Conservation (phyloP, 2,113 vertebrate genomes). For the Archilochus colubris region DNA sequence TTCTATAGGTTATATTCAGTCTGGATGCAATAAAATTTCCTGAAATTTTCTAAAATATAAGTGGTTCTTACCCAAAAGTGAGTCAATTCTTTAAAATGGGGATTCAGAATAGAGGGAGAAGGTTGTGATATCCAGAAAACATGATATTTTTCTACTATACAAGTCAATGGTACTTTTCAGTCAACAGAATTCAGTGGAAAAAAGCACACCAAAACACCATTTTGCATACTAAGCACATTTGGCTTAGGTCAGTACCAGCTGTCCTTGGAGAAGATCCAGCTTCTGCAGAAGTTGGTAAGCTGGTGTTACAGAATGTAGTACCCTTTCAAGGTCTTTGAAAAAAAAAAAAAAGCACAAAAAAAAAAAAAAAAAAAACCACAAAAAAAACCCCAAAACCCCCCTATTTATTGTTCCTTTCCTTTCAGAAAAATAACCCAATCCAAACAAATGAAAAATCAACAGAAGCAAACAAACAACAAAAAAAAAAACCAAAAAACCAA, state of each 20-base stretch:
- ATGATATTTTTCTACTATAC: neutral
- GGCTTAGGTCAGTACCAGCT: neutral
- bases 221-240: neutral
- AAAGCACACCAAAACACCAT: neutral
- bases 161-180: neutral
- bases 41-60: neutral
- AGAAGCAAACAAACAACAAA: too few relatives aligned
- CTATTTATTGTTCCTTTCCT: too few relatives aligned
- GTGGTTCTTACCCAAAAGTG: accelerated
- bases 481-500: neutral
- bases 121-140: neutral
- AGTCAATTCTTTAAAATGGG: neutral
- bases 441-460: too few relatives aligned
- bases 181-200: neutral
- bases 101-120: neutral
- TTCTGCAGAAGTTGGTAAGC: neutral
- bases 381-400: too few relatives aligned
- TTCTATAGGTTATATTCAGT: neutral
- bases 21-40: neutral
- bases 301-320: neutral
- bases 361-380: too few relatives aligned
- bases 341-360: neutral
- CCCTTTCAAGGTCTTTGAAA: neutral
- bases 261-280: neutral
- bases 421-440: too few relatives aligned